A percentile compares a stretch with the other conserved stretches of the same genome.
Conservation (phyloP, 2,797 vertebrate species). For the Microchirus variegatus region DNA sequence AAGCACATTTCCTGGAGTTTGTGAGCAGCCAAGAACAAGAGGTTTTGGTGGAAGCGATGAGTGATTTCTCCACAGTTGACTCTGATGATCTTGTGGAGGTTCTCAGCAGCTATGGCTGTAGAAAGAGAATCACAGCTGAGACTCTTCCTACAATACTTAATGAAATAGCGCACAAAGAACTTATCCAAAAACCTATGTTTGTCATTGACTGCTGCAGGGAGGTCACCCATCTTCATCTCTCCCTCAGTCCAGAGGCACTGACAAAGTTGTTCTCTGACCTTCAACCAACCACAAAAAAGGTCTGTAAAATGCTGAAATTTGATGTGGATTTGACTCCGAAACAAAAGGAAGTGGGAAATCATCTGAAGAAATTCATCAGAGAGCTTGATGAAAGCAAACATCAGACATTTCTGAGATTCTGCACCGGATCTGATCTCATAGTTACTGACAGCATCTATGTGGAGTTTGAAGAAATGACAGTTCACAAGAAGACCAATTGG, state of each 20-base stretch:
- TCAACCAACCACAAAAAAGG: constrained; percentile 33
- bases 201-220: constrained; percentile 42
- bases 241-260: constrained; percentile 19
- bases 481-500: constrained; percentile 33
- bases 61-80: constrained; percentile 33
- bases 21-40: constrained; percentile 38
- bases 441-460: constrained; percentile 20
- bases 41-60: constrained; percentile 31
- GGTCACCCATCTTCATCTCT: constrained; percentile 13
- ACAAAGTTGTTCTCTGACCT: constrained; percentile 18
- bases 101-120: constrained; percentile 19
- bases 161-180: constrained; percentile 40
- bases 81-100: constrained; percentile 39
- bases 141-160: constrained; percentile 18
- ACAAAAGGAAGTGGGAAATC: constrained; percentile 12
- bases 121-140: constrained; percentile 21
- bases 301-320: constrained; percentile 6
- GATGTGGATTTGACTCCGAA: constrained; percentile 2
- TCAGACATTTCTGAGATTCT: not conserved
- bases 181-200: constrained; percentile 45
- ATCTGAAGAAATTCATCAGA: constrained; percentile 25
- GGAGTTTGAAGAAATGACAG: constrained; percentile 25
- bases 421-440: constrained; percentile 28
- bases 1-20: constrained; percentile 38
- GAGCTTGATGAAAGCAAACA: constrained; percentile 20